Conservation (phyloP, 2,797 vertebrate species). For the Bradypus variegatus region DNA sequence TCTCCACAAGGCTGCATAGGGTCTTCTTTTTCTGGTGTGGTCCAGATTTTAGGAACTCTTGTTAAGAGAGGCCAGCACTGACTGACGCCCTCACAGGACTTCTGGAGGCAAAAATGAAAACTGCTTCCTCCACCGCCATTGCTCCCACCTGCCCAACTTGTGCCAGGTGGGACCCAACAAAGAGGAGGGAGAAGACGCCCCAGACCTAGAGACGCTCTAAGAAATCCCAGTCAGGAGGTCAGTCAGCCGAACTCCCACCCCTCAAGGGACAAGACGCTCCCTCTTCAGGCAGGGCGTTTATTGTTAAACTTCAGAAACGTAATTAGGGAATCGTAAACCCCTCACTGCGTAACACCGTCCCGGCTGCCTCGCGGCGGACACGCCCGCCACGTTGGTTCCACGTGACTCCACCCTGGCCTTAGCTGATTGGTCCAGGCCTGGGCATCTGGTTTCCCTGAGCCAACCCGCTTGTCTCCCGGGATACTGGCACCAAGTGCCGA, state of each 20-base stretch:
- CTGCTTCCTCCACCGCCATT: background rate
- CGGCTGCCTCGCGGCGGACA: background rate
- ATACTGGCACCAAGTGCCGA: fast-evolving
- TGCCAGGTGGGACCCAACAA: fast-evolving
- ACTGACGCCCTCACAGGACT: fast-evolving
- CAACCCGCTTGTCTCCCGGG: background rate
- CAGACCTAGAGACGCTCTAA: fast-evolving
- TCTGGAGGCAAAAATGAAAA: background rate
- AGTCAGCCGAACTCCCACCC: fast-evolving
- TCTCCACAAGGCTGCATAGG: fast-evolving
- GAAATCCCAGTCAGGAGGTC: background rate
- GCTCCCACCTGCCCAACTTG: too few relatives aligned
- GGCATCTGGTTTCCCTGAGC: fast-evolving
- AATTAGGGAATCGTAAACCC: background rate
- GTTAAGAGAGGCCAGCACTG: background rate
- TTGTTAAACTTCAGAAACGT: background rate
- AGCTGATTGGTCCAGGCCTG: background rate
- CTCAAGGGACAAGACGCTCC: background rate
- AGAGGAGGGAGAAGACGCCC: background rate
- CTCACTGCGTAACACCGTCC: background rate
- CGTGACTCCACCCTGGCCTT: background rate
- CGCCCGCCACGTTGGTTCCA: fast-evolving
- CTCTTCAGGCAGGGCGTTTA: background rate
- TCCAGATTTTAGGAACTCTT: background rate
- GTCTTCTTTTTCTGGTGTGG: background rate